Evolutionary conservation across 2,888 invertebrate species (phyloP).

Genomic region (Holacanthella duospinosa): DNA sequence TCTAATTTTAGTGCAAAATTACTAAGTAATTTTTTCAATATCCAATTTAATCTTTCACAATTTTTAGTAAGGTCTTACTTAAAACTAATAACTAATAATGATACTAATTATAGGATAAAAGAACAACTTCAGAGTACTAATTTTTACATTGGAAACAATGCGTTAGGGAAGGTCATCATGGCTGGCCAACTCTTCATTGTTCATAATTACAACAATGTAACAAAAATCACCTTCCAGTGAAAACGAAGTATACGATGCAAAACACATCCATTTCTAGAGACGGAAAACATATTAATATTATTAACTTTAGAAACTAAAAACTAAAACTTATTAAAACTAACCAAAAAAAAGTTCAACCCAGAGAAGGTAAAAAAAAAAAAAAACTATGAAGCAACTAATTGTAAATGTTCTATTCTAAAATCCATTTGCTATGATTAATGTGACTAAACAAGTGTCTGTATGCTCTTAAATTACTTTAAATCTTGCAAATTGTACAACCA

Average conservation of each 20-base stretch:
- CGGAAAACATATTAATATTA: slow-evolving; percentile 11
- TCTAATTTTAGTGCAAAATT: no score
- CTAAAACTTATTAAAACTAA: neutral
- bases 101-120: neutral
- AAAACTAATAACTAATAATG: neutral
- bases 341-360: neutral
- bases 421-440: no score
- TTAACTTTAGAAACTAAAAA: neutral
- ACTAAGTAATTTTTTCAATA: neutral
- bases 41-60: neutral
- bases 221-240: slow-evolving; percentile 36
- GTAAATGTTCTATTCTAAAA: no score
- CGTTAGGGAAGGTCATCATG: neutral
- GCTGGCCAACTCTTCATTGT: no score
- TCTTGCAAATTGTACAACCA: neutral
- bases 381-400: no score
- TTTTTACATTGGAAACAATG: neutral
- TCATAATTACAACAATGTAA: slow-evolving; percentile 12
- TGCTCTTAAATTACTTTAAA: neutral
- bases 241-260: slow-evolving; percentile 38
- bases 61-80: neutral
- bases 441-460: neutral
- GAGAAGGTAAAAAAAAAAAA: no score
- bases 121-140: neutral
- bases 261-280: slow-evolving; percentile 36